Conservation (phyloP, 2,888 invertebrate species). For the Lingula anatina region DNA sequence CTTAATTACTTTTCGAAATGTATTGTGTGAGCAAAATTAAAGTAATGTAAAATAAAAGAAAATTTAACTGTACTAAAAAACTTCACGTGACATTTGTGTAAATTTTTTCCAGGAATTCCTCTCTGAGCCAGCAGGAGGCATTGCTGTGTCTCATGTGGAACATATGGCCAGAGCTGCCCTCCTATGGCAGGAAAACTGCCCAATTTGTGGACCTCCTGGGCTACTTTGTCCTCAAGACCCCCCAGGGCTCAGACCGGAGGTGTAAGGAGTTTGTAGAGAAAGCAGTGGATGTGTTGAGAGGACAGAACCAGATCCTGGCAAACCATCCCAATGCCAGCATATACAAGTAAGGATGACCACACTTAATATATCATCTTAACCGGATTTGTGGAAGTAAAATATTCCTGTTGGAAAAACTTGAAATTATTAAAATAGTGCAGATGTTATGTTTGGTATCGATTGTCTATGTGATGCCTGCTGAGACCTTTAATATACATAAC, state of each 20-base stretch:
- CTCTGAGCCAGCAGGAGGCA: constrained; percentile 69
- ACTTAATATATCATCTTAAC: too few relatives aligned
- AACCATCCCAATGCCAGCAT: constrained; percentile 91
- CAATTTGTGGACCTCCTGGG: constrained; percentile 96
- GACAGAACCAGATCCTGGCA: constrained; percentile 82
- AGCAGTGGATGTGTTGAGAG: constrained; percentile 76
- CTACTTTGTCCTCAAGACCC: constrained; percentile 81
- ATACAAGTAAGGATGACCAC: constrained; percentile 72
- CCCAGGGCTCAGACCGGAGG: constrained; percentile 37
- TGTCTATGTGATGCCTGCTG: too few relatives aligned
- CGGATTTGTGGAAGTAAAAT: too few relatives aligned
- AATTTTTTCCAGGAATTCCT: constrained; percentile 63
- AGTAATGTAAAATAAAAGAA: too few relatives aligned
- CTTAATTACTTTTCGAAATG: too few relatives aligned
- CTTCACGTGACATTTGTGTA: background rate
- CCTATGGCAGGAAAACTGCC: constrained; percentile 87
- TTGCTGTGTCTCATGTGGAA: constrained; percentile 82
- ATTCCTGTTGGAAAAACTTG: too few relatives aligned
- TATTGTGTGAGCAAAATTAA: too few relatives aligned
- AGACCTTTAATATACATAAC: too few relatives aligned
- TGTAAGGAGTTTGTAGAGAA: constrained; percentile 70
- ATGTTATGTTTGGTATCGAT: too few relatives aligned
- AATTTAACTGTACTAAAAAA: too few relatives aligned
- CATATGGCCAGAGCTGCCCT: constrained; percentile 83
- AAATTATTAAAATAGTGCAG: too few relatives aligned